A percentile compares a stretch with the other conserved stretches of the same genome.
Evolutionary conservation across 2,888 invertebrate species (phyloP).

Genomic region (Hyalella azteca): DNA sequence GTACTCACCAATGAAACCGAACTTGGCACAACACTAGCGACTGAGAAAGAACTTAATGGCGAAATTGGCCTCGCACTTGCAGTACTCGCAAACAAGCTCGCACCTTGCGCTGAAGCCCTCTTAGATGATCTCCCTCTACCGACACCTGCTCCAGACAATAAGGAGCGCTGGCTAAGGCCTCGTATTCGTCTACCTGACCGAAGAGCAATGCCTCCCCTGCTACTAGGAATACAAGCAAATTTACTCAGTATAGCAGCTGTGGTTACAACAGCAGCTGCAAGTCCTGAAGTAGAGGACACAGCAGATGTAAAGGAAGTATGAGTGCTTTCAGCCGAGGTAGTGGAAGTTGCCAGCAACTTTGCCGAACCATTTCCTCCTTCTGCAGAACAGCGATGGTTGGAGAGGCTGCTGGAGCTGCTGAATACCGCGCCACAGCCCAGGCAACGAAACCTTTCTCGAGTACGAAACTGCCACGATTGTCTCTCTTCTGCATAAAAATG

Average conservation of each 20-base stretch:
- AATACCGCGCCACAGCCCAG: slow-evolving; percentile 56
- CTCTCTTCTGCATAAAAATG: slow-evolving; percentile 51
- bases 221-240: slow-evolving; percentile 16
- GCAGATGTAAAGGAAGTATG: background rate
- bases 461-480: slow-evolving; percentile 58
- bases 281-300: background rate
- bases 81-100: too few relatives aligned
- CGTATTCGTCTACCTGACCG: background rate
- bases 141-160: background rate
- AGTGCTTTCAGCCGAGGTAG: background rate
- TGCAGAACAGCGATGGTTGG: slow-evolving; percentile 53
- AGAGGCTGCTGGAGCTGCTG: slow-evolving; percentile 54
- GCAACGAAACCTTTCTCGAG: slow-evolving; percentile 57
- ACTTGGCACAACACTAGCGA: background rate
- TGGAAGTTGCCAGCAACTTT: background rate
- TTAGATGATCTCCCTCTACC: background rate
- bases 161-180: background rate
- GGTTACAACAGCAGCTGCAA: slow-evolving; percentile 13
- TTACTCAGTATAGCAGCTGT: slow-evolving; percentile 26
- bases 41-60: background rate
- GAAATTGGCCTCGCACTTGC: too few relatives aligned
- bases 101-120: background rate
- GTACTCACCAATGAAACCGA: too few relatives aligned
- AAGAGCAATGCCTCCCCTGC: background rate
- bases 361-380: slow-evolving; percentile 26